Percentiles rank a stretch among this genome's conserved stretches.
These are phyloP conservation scores for Burhinus bistriatus DNA, from an alignment of 2,113 vertebrate species.

Conservation along the genomic window DNA sequence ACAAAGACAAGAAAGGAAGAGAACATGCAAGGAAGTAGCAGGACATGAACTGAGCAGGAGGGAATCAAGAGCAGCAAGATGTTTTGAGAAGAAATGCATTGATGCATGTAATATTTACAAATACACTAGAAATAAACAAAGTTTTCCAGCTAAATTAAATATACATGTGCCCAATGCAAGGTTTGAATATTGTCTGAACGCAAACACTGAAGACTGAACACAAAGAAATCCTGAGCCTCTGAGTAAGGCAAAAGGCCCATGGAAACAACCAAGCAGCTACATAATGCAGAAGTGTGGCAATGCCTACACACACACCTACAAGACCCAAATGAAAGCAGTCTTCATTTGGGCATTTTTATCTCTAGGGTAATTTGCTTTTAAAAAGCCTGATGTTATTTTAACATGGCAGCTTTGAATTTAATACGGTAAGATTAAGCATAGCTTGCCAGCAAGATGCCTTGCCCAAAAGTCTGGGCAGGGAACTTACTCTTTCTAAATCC, in stretches of 20 bases:
- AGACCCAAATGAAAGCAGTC: background rate
- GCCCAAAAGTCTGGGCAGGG: background rate
- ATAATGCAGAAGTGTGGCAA: background rate
- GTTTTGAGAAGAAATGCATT: background rate
- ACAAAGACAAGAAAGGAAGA: background rate
- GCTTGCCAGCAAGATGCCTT: background rate
- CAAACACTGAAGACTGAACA: background rate
- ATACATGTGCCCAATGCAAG: background rate
- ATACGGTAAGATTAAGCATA: background rate
- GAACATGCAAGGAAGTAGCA: background rate
- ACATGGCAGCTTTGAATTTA: background rate
- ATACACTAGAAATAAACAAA: accelerated
- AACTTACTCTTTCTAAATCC: background rate
- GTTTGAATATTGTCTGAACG: background rate
- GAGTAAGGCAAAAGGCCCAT: background rate
- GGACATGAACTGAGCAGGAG: background rate
- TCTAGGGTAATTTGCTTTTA: background rate
- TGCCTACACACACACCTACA: background rate
- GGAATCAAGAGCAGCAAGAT: background rate
- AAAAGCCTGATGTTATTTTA: background rate
- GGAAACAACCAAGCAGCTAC: background rate
- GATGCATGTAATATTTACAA: background rate
- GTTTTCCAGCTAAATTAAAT: background rate
- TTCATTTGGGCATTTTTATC: background rate
- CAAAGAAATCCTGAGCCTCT: background rate